Evolutionary conservation across 1,140 invertebrate species (phyloP), one percentile per base, ranked within the genome.

Genomic region (Gryllus bimaculatus): DNA sequence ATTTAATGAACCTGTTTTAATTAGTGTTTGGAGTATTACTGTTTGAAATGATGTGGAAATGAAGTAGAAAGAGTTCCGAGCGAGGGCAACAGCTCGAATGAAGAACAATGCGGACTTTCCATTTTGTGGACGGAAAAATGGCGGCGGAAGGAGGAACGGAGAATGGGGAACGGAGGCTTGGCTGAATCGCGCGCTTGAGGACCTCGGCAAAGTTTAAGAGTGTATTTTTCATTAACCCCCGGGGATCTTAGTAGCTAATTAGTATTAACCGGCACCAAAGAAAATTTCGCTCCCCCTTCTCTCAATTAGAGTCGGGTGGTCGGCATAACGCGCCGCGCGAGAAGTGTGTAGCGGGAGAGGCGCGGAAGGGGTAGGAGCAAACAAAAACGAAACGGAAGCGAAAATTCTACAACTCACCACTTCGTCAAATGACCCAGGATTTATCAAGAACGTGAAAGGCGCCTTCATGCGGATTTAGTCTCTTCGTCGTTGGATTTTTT

Each of bases 91-190:
- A 18, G 18, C 54, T 66, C 18, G 10, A 66, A 66, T 66, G 54
- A 66, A 66, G 54, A 66, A 66, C 54, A 66, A 66, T 66, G 54
- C 54, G 18, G 10, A 10, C 54, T 66, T 18, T 66, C 54, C 54
- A 66, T 66, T 66, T 66, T 18, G 54, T 66, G 54, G 54, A 66
- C 54, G 54, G 54, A 66, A 66, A 66, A 66, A 66, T 66, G 54
- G 54, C 54, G 54, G 18, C 54, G 54, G 18, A 66, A 66, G 18
- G 7, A 66, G 18, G 54, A 66, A 7, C 3, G 54, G 54, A 7
- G 54, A 18, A 66, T 18, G 54, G 54, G 54, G 7, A 66, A 66
- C 2, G 54, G 10, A 10, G 54, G 18, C 54, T 1, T 18, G 54
- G 18, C 7, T 66, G 18, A 66, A 66, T 13, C 18, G 18, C 54